Evolutionary conservation across 2,888 invertebrate species (phyloP), one percentile per base, ranked within the genome.

Genomic region (Megaustenia siamemsis): DNA sequence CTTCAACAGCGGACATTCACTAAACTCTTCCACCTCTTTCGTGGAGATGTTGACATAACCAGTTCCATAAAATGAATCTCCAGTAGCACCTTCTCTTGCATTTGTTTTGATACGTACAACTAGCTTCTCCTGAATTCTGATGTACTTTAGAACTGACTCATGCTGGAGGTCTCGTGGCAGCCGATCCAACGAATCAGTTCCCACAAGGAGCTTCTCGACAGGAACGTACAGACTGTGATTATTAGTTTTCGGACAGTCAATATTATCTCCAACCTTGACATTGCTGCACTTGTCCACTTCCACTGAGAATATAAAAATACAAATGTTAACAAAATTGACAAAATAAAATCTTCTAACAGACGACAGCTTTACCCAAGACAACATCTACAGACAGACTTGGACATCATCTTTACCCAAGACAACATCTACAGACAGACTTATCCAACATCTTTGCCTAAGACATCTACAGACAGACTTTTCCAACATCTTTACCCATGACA

Each of bases 61-160:
- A 12, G 83, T 81, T 15, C 56, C 81, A 35, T 5, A 28, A 28
- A 21, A 24, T n/a, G 4, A 4, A 38, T n/a, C 12, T 15, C n/a
- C 15, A 3, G 12, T 45, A 15, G 38, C 24, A 6, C 53, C 28
- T 53, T n/a, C n/a, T 49, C 21, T 76, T 6, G 15, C 38, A 12
- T 45, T 45, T 10, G n/a, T 38, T 12, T n/a, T 32, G 12, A 83
- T 35, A 15, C 76, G 53, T 0, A 83, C 84, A 28, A 78, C 83
- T 18, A 78, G 24, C 40, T 79, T 83, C 78, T 77, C 77, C 21
- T 40, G 71, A n/a, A 56, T 24, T 45, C 10, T 53, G 49, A 83
- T 45, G 43, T 40, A 78, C 38, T 78, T 60, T 18, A 76, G 63
- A 35, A 76, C 49, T 38, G 75, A 66, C 28, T 49, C 21, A 71